Conservation (phyloP, 2,797 vertebrate genomes). For the Scolopax bukidnonensis region DNA sequence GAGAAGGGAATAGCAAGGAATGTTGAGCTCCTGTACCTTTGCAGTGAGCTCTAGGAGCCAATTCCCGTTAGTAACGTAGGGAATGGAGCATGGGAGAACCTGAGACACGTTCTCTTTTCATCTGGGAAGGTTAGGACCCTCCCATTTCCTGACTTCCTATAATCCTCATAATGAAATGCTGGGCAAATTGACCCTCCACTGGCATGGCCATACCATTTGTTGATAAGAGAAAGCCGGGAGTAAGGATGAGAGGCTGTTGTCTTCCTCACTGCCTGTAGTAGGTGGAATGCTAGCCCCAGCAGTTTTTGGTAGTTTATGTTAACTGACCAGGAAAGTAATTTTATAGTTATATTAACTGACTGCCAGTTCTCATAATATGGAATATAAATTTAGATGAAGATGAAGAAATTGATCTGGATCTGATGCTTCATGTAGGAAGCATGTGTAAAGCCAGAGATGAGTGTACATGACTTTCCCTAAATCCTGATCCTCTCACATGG, state of each 20-base stretch:
- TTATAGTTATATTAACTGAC: not conserved
- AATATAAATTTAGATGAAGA: not conserved
- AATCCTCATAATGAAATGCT: not conserved
- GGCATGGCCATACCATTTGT: rapidly evolving
- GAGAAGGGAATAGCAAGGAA: not conserved
- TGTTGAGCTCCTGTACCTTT: not conserved
- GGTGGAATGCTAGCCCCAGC: not conserved
- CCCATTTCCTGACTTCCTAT: not conserved
- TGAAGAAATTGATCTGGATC: not conserved
- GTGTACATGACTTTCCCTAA: not conserved
- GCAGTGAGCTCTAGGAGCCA: slow-evolving; percentile 12
- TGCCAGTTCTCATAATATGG: not conserved
- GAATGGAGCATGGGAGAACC: not conserved
- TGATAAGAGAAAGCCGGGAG: not conserved
- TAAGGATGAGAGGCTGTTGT: not conserved
- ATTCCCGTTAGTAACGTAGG: not conserved
- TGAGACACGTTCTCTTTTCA: not conserved
- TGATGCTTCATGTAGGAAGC: not conserved
- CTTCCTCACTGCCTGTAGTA: not conserved
- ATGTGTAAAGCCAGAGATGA: not conserved
- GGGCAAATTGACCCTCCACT: not conserved
- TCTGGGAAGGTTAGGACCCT: not conserved
- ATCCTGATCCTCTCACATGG: not conserved
- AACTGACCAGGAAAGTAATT: not conserved
- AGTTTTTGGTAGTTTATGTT: not conserved